A percentile compares a stretch with the other conserved stretches of the same genome.
Evolutionary conservation across 2,113 vertebrate genomes (phyloP).

Genomic region (Cheilinus undulatus): DNA sequence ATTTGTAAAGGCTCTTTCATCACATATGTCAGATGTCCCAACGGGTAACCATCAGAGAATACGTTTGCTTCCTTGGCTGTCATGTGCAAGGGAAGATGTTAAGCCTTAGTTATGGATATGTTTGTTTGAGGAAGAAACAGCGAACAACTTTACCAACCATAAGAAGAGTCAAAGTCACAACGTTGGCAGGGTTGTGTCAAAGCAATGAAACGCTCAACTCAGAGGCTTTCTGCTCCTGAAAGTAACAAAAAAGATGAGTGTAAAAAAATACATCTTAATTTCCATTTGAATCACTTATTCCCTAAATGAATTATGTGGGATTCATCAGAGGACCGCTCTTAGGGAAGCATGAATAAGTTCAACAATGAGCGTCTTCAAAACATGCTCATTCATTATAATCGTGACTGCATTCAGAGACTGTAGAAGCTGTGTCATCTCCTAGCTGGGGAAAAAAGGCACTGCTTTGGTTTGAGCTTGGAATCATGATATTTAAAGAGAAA

Average conservation of each 20-base stretch:
- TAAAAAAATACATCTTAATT: neutral
- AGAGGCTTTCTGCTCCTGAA: neutral
- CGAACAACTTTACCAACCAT: neutral
- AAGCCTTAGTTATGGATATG: conserved; percentile 13
- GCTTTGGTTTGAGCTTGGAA: conserved; percentile 11
- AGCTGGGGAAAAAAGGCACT: conserved; percentile 15
- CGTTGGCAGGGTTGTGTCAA: neutral
- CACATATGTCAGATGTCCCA: conserved; percentile 46
- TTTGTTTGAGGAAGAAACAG: neutral
- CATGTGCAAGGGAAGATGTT: neutral
- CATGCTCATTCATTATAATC: conserved; percentile 48
- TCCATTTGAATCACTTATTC: conserved; percentile 33
- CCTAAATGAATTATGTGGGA: conserved; percentile 27
- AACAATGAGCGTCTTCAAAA: conserved; percentile 46
- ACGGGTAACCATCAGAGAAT: conserved; percentile 27
- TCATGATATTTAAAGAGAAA: conserved; percentile 9
- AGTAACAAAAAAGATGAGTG: neutral
- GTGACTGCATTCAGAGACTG: conserved; percentile 38
- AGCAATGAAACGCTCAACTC: neutral
- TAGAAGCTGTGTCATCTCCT: conserved; percentile 4
- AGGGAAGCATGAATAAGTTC: conserved; percentile 46
- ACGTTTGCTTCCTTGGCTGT: neutral
- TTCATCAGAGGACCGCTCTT: conserved; percentile 40
- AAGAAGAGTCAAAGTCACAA: neutral
- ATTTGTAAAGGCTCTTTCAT: conserved; percentile 57